Base-by-base conservation (phyloP, 1,140 invertebrate genomes). In the Schlechtendalia chinensis region DNA sequence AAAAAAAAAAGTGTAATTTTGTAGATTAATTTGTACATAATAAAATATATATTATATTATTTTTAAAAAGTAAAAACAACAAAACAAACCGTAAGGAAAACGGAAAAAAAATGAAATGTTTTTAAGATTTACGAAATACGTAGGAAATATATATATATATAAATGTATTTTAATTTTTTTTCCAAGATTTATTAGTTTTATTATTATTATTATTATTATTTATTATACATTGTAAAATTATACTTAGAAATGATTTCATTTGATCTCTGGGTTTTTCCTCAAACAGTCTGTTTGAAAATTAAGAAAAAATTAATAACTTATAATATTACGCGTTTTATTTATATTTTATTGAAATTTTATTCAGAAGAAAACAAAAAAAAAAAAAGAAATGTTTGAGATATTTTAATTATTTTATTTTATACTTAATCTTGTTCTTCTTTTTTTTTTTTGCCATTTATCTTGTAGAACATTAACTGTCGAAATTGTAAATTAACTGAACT, bases 181-280 rank as follows among this genome's bases (percentile, higher is more conserved):
- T 58, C 71, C 24, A 24, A 75, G 17, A 75, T 75, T 75, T 75
- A 54, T 56, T 77, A 77, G 74, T 77, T 24, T 67, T 71, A 69
- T 75, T 63, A 39, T 39, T 39, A 39, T 63, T 75, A n/a, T n/a
- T n/a, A n/a, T n/a, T n/a, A n/a, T n/a, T n/a, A n/a, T n/a, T n/a
- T n/a, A n/a, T n/a, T n/a, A n/a, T n/a, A 56, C 29, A 16, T 58
- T 77, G 72, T 77, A 77, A 59, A 77, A 77, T 77, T 56, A 74
- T 58, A 74, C 71, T 58, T 77, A 77, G 74, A 79, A 79, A 79
- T 63, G 75, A 79, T 79, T 79, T 79, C 75, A 79, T 79, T 79
- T 79, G 75, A 79, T 79, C 75, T 79, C 75, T 63, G 75, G 56
- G 58, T 59, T 63, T 79, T 47, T 61, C 58, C 75, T 79, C 75